Evolutionary conservation across 2,113 vertebrate species (phyloP), one percentile per base, ranked within the genome.

Genomic region (Chitala chitala): DNA sequence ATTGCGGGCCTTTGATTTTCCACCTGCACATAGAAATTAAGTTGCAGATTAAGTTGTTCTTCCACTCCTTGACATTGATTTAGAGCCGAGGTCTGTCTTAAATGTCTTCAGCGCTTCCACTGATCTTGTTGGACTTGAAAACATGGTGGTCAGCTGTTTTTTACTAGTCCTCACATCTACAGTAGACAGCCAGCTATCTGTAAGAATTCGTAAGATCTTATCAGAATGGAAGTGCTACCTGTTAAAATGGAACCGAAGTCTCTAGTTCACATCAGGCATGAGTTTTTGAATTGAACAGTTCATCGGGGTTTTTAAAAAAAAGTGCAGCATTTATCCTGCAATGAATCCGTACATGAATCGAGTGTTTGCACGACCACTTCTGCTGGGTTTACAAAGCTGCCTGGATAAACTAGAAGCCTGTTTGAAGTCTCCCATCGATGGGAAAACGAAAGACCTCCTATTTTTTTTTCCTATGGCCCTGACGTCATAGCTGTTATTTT

Each of bases 1-100:
- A 29, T 31, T 42, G 50, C 86, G 86, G 78, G 82, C 86, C 84
- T 89, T 86, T 81, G 78, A 84, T 89, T 26, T 42, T n/a, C 15
- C 5, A 12, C 33, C 55, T n/a, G 48, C 48, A 42, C 33, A 15
- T 15, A 20, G 38, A 29, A 46, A 72, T 72, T 66, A 51, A n/a
- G 33, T 26, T 17, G 44, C 73, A 69, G 79, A 82, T 81, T 74
- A 79, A 22, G 59, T 68, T 76, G 33, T 6, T 3, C 48, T 55
- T 69, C 71, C 53, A 61, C 70, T 78, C 36, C 75, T 82, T 81
- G 53, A 46, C 26, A 38, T 31, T 50, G 15, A 70, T 20, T 6
- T 24, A 69, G 50, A 54, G 51, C 68, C 46, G 13, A 20, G n/a
- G 33, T 53, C 31, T 31, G 31, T 31, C 68, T 46, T n/a, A 53